Evolutionary conservation across 2,888 invertebrate genomes (phyloP).

Genomic region (Subacronicta megacephala): DNA sequence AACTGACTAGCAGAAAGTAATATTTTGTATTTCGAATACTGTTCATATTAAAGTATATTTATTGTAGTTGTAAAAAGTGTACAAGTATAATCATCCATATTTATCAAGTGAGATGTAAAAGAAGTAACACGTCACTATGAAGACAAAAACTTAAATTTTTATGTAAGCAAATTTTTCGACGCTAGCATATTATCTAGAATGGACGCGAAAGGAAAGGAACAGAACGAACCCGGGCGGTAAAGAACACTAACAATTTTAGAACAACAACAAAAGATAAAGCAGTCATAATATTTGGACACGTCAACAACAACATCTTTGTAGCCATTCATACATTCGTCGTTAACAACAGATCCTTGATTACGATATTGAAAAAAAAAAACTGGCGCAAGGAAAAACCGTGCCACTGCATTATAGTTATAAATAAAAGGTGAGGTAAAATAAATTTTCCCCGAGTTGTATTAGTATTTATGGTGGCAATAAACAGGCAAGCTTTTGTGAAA

Average conservation of each 20-base stretch:
- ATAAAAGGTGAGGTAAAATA: slow-evolving; percentile 86
- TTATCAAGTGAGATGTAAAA: too few relatives aligned
- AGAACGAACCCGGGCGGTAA: slow-evolving; percentile 1
- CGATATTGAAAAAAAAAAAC: slow-evolving; percentile 54
- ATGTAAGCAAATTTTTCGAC: background rate
- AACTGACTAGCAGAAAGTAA: slow-evolving; percentile 24
- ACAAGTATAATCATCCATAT: too few relatives aligned
- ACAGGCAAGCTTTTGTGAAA: slow-evolving; percentile 83
- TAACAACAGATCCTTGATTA: slow-evolving; percentile 42
- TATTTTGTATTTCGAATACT: slow-evolving; percentile 9
- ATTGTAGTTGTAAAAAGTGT: too few relatives aligned
- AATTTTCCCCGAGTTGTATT: slow-evolving; percentile 85
- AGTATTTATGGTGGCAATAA: slow-evolving; percentile 88
- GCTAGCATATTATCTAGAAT: background rate
- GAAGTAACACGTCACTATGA: too few relatives aligned
- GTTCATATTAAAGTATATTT: background rate
- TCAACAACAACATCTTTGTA: slow-evolving; percentile 28
- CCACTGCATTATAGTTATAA: slow-evolving; percentile 79
- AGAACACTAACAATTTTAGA: slow-evolving; percentile 9
- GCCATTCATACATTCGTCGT: slow-evolving; percentile 42
- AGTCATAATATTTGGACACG: slow-evolving; percentile 42
- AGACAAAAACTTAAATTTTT: too few relatives aligned
- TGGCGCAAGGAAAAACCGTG: slow-evolving; percentile 68
- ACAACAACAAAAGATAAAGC: slow-evolving; percentile 32
- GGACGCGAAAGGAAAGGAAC: background rate